Evolutionary conservation across 1,140 invertebrate species (phyloP).

Genomic region (Drosophila ironensis): DNA sequence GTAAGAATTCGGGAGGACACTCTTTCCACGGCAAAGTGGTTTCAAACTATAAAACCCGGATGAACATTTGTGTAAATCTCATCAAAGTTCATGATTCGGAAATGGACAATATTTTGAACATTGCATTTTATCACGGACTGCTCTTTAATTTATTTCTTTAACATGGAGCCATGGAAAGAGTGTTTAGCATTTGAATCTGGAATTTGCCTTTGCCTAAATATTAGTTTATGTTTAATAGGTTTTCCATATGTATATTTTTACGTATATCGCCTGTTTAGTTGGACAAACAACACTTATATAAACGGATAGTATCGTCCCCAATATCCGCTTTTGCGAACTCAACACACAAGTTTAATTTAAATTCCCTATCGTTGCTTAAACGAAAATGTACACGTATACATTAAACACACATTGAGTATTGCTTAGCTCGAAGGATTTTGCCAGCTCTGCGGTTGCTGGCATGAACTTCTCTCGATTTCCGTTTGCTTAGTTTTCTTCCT

Average conservation of each 20-base stretch:
- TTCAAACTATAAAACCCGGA: no score
- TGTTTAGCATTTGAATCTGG: not conserved
- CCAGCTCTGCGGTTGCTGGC: slow-evolving; percentile 40
- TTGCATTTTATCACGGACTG: not conserved
- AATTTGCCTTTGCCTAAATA: no score
- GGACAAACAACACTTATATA: slow-evolving; percentile 53
- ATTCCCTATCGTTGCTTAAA: slow-evolving; percentile 55
- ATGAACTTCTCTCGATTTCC: slow-evolving; percentile 5
- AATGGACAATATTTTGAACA: not conserved
- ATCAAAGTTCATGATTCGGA: no score
- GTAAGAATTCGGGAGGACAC: slow-evolving; percentile 11
- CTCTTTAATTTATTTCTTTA: not conserved
- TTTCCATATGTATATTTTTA: slow-evolving; percentile 33
- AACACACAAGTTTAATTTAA: slow-evolving; percentile 40
- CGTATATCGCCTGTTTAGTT: slow-evolving; percentile 41
- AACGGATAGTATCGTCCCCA: slow-evolving; percentile 22
- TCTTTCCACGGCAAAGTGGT: slow-evolving; percentile 49
- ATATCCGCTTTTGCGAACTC: slow-evolving; percentile 6
- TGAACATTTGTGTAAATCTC: no score
- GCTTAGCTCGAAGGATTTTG: slow-evolving; percentile 62
- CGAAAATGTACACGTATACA: slow-evolving; percentile 56
- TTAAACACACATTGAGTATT: slow-evolving; percentile 67
- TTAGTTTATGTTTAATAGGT: no score
- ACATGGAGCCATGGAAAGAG: slow-evolving; percentile 10
- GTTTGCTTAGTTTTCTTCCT: slow-evolving; percentile 1